Conservation (phyloP, 2,113 vertebrate species). For the Xiphias gladius region DNA sequence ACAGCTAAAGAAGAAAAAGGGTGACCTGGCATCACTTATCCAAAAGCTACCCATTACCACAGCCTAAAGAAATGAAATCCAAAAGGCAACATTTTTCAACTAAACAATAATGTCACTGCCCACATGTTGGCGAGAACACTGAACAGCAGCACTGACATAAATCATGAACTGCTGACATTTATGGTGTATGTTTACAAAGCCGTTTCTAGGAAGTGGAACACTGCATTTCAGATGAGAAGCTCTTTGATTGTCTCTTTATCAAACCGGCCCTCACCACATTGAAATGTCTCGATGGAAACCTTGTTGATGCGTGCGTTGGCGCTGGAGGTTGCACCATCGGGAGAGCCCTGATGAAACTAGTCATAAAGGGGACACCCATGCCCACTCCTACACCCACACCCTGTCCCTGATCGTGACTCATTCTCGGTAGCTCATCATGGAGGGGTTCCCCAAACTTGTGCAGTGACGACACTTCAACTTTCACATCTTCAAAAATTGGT, state of each 20-base stretch:
- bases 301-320: slow-evolving; percentile 53
- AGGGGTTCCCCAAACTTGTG: slow-evolving; percentile 73
- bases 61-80: slow-evolving; percentile 21
- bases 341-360: slow-evolving; percentile 82
- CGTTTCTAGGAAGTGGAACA: slow-evolving; percentile 72
- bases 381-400: slow-evolving; percentile 69
- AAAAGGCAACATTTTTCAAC: slow-evolving; percentile 46
- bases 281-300: slow-evolving; percentile 75
- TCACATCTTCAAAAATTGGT: slow-evolving; percentile 53
- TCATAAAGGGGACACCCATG: slow-evolving; percentile 80
- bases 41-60: neutral
- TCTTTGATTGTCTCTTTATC: slow-evolving; percentile 48
- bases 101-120: slow-evolving; percentile 46
- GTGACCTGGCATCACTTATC: slow-evolving; percentile 14
- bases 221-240: slow-evolving; percentile 58
- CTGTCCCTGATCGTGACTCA: slow-evolving; percentile 68
- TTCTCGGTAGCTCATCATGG: slow-evolving; percentile 22
- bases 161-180: slow-evolving; percentile 74
- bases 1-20: neutral
- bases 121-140: slow-evolving; percentile 28
- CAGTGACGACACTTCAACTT: slow-evolving; percentile 54
- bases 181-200: slow-evolving; percentile 60
- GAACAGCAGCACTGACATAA: slow-evolving; percentile 56
- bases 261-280: slow-evolving; percentile 41
- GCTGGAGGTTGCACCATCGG: slow-evolving; percentile 62